Percentiles rank a stretch among this genome's conserved stretches.
These are phyloP conservation scores for Dermolepida albohirtum DNA, from an alignment of 2,888 invertebrate genomes.

Conservation along the genomic window DNA sequence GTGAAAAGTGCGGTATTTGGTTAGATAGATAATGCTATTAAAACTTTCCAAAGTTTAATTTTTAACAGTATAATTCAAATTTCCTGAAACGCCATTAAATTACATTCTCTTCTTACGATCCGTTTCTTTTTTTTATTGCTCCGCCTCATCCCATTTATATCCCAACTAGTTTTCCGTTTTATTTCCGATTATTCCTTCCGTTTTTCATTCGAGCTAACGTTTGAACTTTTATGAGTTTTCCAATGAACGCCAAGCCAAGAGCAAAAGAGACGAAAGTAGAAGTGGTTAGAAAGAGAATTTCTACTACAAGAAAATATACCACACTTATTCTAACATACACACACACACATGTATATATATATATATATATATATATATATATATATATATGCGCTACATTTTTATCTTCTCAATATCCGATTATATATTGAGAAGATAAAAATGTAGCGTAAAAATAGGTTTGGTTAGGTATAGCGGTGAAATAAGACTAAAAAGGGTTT, in stretches of 20 bases:
- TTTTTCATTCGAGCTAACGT: slow-evolving; percentile 41
- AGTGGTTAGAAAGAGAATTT: slow-evolving; percentile 41
- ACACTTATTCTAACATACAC: slow-evolving; percentile 42
- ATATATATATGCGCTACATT: slow-evolving; percentile 45
- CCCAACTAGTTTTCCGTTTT: slow-evolving; percentile 31
- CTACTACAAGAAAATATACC: slow-evolving; percentile 45
- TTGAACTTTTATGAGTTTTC: slow-evolving; percentile 45
- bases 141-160: slow-evolving; percentile 31
- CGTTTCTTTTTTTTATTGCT: slow-evolving; percentile 26
- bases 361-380: slow-evolving; percentile 50
- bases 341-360: slow-evolving; percentile 27
- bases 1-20: slow-evolving; percentile 43
- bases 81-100: slow-evolving; percentile 43
- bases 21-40: slow-evolving; percentile 44
- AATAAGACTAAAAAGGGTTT: slow-evolving; percentile 54
- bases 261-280: slow-evolving; percentile 1
- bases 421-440: slow-evolving; percentile 56
- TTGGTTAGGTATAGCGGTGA: slow-evolving; percentile 52
- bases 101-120: slow-evolving; percentile 41
- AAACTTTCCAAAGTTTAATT: slow-evolving; percentile 43
- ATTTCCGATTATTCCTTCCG: slow-evolving; percentile 36
- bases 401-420: no score
- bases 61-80: slow-evolving; percentile 44
- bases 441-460: slow-evolving; percentile 56
- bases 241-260: slow-evolving; percentile 1